Evolutionary conservation across 1,140 invertebrate genomes (phyloP).

Genomic region (Drosophila subobscura): DNA sequence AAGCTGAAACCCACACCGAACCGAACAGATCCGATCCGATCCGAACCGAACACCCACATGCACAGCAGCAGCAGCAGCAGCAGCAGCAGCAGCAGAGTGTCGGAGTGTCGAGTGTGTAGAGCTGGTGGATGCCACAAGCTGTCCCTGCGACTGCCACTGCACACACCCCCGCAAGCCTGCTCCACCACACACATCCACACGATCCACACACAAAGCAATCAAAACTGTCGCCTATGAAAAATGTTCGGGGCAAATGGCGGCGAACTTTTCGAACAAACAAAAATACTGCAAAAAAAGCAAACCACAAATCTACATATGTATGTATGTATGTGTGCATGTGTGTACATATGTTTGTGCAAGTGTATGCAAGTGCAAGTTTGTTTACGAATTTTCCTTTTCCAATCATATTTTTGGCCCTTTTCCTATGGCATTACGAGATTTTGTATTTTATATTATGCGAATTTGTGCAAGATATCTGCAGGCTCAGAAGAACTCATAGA

Average conservation of each 20-base stretch:
- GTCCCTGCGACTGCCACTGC: not conserved
- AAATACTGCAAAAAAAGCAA: conserved; percentile 15
- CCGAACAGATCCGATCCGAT: too few species aligned
- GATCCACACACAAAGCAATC: conserved; percentile 50
- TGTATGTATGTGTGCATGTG: conserved; percentile 6
- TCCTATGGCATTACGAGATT: not conserved
- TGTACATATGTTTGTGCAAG: not conserved
- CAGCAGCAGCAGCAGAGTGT: too few species aligned
- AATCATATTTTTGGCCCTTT: conserved; percentile 24
- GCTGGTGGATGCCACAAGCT: too few species aligned
- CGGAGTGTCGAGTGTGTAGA: too few species aligned
- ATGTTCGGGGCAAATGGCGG: conserved; percentile 75
- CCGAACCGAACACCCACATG: conserved; percentile 4
- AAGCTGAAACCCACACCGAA: conserved; percentile 4
- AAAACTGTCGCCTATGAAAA: conserved; percentile 80
- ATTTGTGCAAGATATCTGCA: too few species aligned
- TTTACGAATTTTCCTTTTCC: conserved; percentile 24
- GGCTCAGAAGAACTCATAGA: too few species aligned
- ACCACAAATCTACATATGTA: not conserved
- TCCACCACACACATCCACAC: not conserved
- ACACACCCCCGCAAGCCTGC: conserved; percentile 11
- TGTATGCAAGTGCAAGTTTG: conserved; percentile 15
- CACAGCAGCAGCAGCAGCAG: not conserved
- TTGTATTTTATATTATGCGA: not conserved
- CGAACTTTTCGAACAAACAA: conserved; percentile 38